Evolutionary conservation across 2,113 vertebrate species (phyloP), one percentile per base, ranked within the genome.

Genomic region (Alces alces): DNA sequence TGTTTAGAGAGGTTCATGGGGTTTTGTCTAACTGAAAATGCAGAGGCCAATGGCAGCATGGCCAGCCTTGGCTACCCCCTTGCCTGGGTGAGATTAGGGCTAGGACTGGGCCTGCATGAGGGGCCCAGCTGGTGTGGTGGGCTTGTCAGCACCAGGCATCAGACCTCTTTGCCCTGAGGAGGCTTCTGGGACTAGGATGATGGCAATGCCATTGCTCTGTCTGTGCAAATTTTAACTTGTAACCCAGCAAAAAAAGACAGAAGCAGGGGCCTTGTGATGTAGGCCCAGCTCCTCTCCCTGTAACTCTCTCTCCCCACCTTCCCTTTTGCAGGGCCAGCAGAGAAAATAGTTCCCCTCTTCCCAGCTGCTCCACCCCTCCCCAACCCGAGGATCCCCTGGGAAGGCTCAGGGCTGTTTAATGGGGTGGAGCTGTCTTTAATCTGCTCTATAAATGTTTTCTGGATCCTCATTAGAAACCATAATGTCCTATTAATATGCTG

Each of bases 401-500:
- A 95, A 50, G 39, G 33, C 93, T 83, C 70, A 80, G 61, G 45
- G 97, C 86, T 97, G 98, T 95, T 98, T 97, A 97, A 98, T 98
- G 97, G 97, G 91, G 89, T 98, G 95, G 92, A 98, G 95, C 96
- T 97, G 93, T 91, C 97, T 98, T 96, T 98, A 97, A 98, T 98
- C 86, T 96, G 89, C 79, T 97, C 93, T 27, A 11, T 97, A 97
- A 98, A 96, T 98, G 96, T 98, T 97, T 98, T 93, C 98, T 97
- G 89, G 78, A 95, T 96, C 79, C 96, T 98, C 97, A 98, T 97
- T 97, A 98, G 97, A 97, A 97, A 93, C 86, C 60, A 96, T 97
- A 97, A 98, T 98, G 93, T 98, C 83, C 97, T 98, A 98, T 97
- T 97, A 98, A 97, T 95, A 98, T 97, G 96, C 93, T 97, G 97